Percentiles rank a stretch among this genome's conserved stretches.
These are phyloP conservation scores for Drosophila nigricruria DNA, from an alignment of 2,888 invertebrate genomes.

Conservation along the genomic window DNA sequence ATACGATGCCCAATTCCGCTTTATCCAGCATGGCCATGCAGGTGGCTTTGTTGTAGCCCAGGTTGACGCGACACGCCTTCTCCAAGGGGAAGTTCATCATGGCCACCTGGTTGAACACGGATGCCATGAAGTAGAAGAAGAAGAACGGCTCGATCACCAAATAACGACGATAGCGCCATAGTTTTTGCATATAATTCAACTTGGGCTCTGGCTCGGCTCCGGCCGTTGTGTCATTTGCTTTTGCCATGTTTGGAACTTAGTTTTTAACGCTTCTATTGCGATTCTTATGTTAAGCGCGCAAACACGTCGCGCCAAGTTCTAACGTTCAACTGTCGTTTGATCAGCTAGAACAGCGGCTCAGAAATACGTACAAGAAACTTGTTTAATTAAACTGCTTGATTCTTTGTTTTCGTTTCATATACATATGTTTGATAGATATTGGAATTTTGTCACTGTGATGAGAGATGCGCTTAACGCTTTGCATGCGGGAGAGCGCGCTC, in stretches of 20 bases:
- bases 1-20: conserved; percentile 79
- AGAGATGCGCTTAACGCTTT: conserved; percentile 43
- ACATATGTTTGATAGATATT: conserved; percentile 48
- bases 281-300: conserved; percentile 37
- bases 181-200: conserved; percentile 78
- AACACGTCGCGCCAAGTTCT: conserved; percentile 72
- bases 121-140: conserved; percentile 83
- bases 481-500: conserved; percentile 30
- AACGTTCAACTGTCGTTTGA: conserved; percentile 63
- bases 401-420: conserved; percentile 42
- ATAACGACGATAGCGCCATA: conserved; percentile 83
- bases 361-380: conserved; percentile 75
- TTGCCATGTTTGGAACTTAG: conserved; percentile 47
- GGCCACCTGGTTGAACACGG: conserved; percentile 82
- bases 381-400: conserved; percentile 65
- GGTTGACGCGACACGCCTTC: conserved; percentile 84
- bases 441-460: conserved; percentile 49
- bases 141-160: conserved; percentile 84
- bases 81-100: conserved; percentile 84
- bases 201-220: conserved; percentile 45
- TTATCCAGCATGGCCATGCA: conserved; percentile 84
- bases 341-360: conserved; percentile 35
- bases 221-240: conserved; percentile 41
- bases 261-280: conserved; percentile 21
- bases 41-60: conserved; percentile 78